phyloP scores from a whole-genome alignment of 2,888 invertebrate genomes.

The Homarus gammarus region DNA sequence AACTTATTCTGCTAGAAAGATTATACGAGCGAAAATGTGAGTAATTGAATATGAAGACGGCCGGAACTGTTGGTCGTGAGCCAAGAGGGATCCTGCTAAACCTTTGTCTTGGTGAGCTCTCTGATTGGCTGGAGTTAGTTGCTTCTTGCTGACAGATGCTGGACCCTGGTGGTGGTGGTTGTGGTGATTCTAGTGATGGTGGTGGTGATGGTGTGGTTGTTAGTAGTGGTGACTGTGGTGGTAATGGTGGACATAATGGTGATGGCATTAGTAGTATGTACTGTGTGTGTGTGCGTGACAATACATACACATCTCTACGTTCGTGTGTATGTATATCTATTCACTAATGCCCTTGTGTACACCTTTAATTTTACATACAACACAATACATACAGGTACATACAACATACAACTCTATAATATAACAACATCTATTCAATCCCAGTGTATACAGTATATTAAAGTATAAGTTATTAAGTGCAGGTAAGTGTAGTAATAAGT shows the following conservation, averaged over 20 bases:
- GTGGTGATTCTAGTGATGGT: background rate
- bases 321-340: conserved; percentile 12
- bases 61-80: background rate
- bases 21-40: background rate
- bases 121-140: background rate
- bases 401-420: too few relatives aligned
- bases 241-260: background rate
- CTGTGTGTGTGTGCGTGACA: too few relatives aligned
- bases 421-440: too few relatives aligned
- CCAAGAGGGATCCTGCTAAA: background rate
- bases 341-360: too few relatives aligned
- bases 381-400: too few relatives aligned
- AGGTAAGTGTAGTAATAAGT: too few relatives aligned
- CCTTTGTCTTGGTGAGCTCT: background rate
- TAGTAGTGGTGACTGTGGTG: background rate
- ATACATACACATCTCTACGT: conserved; percentile 3
- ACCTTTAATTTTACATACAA: too few relatives aligned
- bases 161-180: background rate
- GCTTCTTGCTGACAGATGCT: too few relatives aligned
- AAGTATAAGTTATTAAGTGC: too few relatives aligned
- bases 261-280: background rate
- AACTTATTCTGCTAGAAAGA: background rate
- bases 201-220: background rate
- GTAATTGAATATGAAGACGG: background rate
- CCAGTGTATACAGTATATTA: too few relatives aligned